phyloP scores from a whole-genome alignment of 2,113 vertebrate species.

The Nyctereutes procyonoides region DNA sequence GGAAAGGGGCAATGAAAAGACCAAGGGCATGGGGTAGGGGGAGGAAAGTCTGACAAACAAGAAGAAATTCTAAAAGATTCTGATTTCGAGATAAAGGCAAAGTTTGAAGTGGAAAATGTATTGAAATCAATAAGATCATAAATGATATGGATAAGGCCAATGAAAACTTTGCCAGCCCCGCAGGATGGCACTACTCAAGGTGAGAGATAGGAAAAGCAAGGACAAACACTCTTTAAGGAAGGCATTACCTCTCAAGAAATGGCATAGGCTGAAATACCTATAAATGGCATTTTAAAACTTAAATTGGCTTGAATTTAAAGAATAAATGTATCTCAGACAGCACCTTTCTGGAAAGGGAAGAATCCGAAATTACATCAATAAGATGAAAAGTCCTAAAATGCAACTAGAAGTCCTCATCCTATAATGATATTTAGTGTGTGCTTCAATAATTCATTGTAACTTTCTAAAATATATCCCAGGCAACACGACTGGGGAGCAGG shows the following conservation, averaged over 20 bases:
- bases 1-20: background rate
- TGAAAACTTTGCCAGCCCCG: background rate
- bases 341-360: background rate
- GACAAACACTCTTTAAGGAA: background rate
- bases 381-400: slow-evolving; percentile 27
- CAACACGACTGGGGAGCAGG: background rate
- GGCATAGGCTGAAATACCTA: background rate
- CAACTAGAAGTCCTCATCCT: background rate
- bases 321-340: background rate
- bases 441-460: background rate
- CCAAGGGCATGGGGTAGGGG: background rate
- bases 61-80: background rate
- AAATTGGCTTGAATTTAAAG: slow-evolving; percentile 34
- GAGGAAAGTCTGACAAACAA: background rate
- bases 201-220: background rate
- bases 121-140: slow-evolving; percentile 44
- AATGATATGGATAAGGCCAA: background rate
- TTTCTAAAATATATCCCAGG: background rate
- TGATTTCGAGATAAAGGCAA: background rate
- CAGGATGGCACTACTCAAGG: background rate
- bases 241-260: background rate
- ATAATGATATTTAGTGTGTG: background rate
- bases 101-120: slow-evolving; percentile 34
- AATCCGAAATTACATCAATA: slow-evolving; percentile 15
- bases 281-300: background rate